These are phyloP conservation scores for Oxyura jamaicensis DNA, from an alignment of 2,113 vertebrate genomes.

Conservation along the genomic window DNA sequence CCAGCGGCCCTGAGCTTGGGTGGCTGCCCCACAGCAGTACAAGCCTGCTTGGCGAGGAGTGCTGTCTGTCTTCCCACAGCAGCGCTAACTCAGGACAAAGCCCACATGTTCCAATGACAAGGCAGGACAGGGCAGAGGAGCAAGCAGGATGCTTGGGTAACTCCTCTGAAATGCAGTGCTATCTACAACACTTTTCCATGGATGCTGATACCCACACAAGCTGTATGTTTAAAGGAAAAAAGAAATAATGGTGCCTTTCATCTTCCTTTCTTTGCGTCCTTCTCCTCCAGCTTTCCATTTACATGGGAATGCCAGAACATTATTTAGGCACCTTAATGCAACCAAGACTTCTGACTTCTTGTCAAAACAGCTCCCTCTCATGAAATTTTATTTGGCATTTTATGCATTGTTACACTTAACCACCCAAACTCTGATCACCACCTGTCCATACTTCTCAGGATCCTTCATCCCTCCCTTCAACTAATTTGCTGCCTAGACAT, in stretches of 20 bases:
- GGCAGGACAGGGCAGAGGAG: neutral
- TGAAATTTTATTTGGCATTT: neutral
- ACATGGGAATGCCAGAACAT: neutral
- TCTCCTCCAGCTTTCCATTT: neutral
- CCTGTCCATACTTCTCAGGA: neutral
- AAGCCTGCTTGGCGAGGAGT: rapidly evolving
- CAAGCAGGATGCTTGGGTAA: neutral
- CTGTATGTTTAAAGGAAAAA: rapidly evolving
- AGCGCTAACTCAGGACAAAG: neutral
- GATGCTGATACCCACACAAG: neutral
- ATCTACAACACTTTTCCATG: neutral
- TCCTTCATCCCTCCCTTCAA: neutral
- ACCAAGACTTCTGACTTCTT: neutral
- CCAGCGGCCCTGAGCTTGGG: rapidly evolving
- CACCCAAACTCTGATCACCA: rapidly evolving
- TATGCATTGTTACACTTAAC: neutral
- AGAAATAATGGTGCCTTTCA: neutral
- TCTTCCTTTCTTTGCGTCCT: neutral
- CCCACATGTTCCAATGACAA: rapidly evolving
- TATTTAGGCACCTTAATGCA: neutral
- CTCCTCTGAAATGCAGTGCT: neutral
- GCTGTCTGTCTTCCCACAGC: rapidly evolving
- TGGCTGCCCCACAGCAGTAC: neutral
- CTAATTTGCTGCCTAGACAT: neutral
- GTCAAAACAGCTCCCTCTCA: neutral